Evolutionary conservation across 2,797 vertebrate genomes (phyloP).

Genomic region (Eospalax fontanierii): DNA sequence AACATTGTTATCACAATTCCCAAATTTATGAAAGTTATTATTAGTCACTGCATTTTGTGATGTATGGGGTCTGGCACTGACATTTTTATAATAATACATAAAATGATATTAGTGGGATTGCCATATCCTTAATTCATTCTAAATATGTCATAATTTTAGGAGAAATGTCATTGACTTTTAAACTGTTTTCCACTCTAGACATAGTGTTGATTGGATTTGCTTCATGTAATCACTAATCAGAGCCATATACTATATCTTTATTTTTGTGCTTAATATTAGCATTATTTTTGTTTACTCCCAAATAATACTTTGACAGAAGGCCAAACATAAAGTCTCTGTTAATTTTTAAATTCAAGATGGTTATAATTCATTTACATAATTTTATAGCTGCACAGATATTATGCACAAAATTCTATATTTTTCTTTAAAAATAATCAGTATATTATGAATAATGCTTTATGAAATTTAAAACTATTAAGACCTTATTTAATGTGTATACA

Average conservation of each 20-base stretch:
- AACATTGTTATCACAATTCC: background rate
- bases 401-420: background rate
- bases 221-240: background rate
- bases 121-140: background rate
- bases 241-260: background rate
- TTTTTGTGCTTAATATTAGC: slow-evolving; percentile 45
- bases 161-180: background rate
- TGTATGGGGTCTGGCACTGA: background rate
- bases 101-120: background rate
- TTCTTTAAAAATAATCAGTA: background rate
- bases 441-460: background rate
- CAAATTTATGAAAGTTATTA: background rate
- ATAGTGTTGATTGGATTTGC: background rate
- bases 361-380: background rate
- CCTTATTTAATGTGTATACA: background rate
- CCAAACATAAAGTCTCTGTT: background rate
- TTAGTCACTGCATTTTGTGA: background rate
- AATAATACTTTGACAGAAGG: background rate
- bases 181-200: background rate
- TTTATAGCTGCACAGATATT: background rate
- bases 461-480: slow-evolving; percentile 6
- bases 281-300: background rate
- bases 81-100: background rate
- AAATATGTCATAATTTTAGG: background rate
- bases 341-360: slow-evolving; percentile 24